These are phyloP conservation scores for Ophthalmolycus amberensis DNA, from an alignment of 2,113 vertebrate species.

Conservation along the genomic window DNA sequence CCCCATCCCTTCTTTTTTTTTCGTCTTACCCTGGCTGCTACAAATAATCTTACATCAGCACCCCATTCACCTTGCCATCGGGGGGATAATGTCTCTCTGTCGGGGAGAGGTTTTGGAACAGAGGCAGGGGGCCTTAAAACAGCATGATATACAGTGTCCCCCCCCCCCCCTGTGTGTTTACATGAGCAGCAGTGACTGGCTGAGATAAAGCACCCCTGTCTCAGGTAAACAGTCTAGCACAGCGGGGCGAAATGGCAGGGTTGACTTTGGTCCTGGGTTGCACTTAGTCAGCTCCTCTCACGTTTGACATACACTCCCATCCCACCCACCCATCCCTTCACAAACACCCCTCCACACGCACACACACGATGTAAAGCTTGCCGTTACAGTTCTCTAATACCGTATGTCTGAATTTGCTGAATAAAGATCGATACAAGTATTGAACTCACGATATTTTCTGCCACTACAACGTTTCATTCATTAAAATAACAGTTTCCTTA, in stretches of 20 bases:
- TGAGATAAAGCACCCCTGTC: slow-evolving; percentile 78
- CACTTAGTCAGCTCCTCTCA: slow-evolving; percentile 67
- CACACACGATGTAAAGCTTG: neutral
- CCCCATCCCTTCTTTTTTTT: neutral
- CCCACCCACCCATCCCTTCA: slow-evolving; percentile 10
- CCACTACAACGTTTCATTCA: neutral
- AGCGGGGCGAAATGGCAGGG: slow-evolving; percentile 67
- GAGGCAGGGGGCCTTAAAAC: slow-evolving; percentile 67
- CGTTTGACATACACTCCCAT: slow-evolving; percentile 23
- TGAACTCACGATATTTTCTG: neutral
- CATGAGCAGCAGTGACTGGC: slow-evolving; percentile 65
- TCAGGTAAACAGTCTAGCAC: slow-evolving; percentile 77
- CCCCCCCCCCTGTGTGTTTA: slow-evolving; percentile 60
- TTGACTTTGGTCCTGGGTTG: slow-evolving; percentile 75
- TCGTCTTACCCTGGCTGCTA: slow-evolving; percentile 55
- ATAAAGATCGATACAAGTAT: neutral
- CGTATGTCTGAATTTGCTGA: neutral
- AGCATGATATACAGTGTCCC: slow-evolving; percentile 51
- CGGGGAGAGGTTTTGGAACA: slow-evolving; percentile 71
- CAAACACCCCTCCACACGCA: slow-evolving; percentile 1
- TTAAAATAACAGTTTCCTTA: neutral
- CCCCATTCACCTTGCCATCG: slow-evolving; percentile 84
- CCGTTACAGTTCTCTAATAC: neutral
- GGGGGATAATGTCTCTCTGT: slow-evolving; percentile 81
- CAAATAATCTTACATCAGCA: slow-evolving; percentile 82